Evolutionary conservation across 2,797 vertebrate genomes (phyloP), one percentile per base, ranked within the genome.

Genomic region (Bradypodion pumilum): DNA sequence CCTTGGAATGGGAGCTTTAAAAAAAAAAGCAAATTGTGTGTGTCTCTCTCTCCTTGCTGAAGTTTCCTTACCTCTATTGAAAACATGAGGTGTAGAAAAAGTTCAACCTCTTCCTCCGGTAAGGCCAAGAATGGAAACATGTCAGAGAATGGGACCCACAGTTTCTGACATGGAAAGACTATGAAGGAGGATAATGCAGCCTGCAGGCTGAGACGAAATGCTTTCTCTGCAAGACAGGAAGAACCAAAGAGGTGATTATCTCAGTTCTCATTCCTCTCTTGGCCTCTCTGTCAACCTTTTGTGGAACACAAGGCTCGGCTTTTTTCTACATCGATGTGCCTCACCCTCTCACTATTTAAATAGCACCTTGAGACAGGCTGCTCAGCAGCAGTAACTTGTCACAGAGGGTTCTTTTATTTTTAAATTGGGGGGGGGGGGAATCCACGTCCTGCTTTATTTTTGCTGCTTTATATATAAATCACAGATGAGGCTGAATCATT

Each of bases 311-410:
- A 86, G 84, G 91, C 87, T 84, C 72, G 56, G n/a, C 85, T 83
- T 90, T 83, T 90, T 90, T 90, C 88, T 46, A 40, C 56, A 84
- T 88, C 93, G 83, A 78, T 52, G 75, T n/a, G 35, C 76, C 84
- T 86, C 82, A 66, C 78, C 82, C 74, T 80, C 77, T 84, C 78
- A 76, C 86, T 87, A 84, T 89, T 94, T 93, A 91, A 94, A 87
- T 92, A 92, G 90, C 89, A 85, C 90, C 89, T 93, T 90, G 86
- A 87, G 92, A 89, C 87, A 87, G 0, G 42, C 87, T 78, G 72
- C 83, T 89, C 52, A 86, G 86, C 83, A 89, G 78, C 60, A 78
- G 85, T 87, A 88, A 21, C 88, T 92, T 90, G 86, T 85, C 82
- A 66, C 37, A 83, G 66, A 84, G 78, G 74, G n/a, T 81, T 69